A percentile compares a stretch with the other conserved stretches of the same genome.
phyloP scores from a whole-genome alignment of 2,113 vertebrate genomes.

The Setophaga coronata region DNA sequence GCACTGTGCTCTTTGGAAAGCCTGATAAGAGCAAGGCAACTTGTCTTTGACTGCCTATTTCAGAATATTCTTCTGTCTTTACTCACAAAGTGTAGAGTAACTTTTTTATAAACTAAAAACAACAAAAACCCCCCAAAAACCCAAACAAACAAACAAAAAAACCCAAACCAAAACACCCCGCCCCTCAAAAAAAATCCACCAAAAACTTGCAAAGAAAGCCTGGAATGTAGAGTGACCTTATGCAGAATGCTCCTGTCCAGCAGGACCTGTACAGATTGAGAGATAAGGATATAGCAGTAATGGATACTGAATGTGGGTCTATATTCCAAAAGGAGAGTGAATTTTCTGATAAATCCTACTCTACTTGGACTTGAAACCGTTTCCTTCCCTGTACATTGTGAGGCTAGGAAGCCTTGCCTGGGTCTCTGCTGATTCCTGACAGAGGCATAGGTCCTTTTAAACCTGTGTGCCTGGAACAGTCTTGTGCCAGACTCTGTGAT shows the following conservation, averaged over 20 bases:
- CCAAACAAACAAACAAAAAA: too few relatives aligned
- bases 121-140: background rate
- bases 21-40: background rate
- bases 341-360: background rate
- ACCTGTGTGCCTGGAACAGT: background rate
- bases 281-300: rapidly evolving
- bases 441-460: background rate
- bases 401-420: background rate
- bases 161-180: too few relatives aligned
- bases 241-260: rapidly evolving
- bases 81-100: background rate
- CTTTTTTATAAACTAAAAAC: background rate
- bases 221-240: background rate
- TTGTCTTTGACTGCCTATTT: background rate
- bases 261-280: background rate
- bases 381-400: background rate
- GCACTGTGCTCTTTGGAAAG: background rate
- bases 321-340: background rate
- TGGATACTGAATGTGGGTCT: background rate
- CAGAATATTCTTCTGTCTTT: background rate
- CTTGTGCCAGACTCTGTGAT: background rate
- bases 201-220: background rate
- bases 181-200: background rate
- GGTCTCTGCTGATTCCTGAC: background rate
- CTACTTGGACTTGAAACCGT: background rate